phyloP scores from a whole-genome alignment of 2,888 invertebrate genomes.

The Perizoma affinitatum region DNA sequence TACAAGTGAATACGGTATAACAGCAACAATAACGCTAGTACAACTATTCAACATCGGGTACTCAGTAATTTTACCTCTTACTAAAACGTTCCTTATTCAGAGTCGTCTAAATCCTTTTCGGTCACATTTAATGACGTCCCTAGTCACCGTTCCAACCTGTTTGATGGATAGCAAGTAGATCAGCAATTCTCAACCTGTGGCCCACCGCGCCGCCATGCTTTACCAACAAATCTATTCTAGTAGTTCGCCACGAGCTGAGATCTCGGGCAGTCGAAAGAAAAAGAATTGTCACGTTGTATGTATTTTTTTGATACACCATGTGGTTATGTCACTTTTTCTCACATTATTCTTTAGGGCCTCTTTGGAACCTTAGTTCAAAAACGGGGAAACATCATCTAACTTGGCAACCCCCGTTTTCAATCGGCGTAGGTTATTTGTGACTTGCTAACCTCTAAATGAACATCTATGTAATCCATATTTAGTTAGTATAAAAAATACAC shows the following conservation, averaged over 20 bases:
- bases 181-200: conserved; percentile 25
- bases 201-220: conserved; percentile 7
- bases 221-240: neutral
- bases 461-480: no score
- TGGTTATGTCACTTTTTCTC: no score
- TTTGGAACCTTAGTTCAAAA: no score
- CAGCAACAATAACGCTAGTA: conserved; percentile 25
- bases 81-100: conserved; percentile 72
- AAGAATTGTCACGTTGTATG: no score
- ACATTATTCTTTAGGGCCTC: no score
- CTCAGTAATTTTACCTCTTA: conserved; percentile 60
- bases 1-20: conserved; percentile 19
- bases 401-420: no score
- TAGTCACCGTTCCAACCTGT: conserved; percentile 62
- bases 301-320: no score
- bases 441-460: conserved; percentile 2
- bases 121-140: conserved; percentile 77
- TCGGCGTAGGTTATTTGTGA: conserved; percentile 2
- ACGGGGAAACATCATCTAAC: no score
- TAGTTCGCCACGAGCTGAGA: no score
- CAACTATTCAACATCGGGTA: conserved; percentile 33
- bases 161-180: conserved; percentile 67
- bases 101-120: conserved; percentile 73
- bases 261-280: no score
- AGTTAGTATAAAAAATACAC: no score